A percentile compares a stretch with the other conserved stretches of the same genome.
Conservation (phyloP, 2,888 invertebrate genomes). For the Zygogramma bicolorata region DNA sequence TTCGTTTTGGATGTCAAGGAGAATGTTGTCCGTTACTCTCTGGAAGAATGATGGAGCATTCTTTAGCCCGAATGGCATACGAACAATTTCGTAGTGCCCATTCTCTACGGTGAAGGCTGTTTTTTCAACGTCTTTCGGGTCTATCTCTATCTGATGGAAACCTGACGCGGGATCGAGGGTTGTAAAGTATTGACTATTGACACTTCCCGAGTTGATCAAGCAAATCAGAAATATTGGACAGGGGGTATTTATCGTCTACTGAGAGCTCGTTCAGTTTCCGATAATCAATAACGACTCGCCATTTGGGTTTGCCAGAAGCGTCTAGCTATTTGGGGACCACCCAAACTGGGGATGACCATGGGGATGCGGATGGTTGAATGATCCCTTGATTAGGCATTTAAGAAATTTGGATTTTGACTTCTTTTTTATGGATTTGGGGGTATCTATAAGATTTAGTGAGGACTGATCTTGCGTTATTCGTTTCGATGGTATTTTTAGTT, state of each 20-base stretch:
- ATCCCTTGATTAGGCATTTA: conserved; percentile 33
- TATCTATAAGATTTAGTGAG: conserved; percentile 23
- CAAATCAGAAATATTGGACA: conserved; percentile 18
- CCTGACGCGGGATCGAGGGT: conserved; percentile 20
- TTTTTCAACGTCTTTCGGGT: conserved; percentile 9
- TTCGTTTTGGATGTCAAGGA: conserved; percentile 28
- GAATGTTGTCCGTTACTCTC: conserved; percentile 31
- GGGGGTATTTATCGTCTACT: conserved; percentile 4
- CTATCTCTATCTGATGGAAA: conserved; percentile 21
- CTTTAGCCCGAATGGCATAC: conserved; percentile 37
- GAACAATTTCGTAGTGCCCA: conserved; percentile 23
- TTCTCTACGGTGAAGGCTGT: conserved; percentile 20
- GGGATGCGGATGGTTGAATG: conserved; percentile 22
- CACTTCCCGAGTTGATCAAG: conserved; percentile 17
- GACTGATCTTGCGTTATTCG: background rate
- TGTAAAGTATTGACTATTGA: conserved; percentile 19
- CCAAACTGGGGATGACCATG: conserved; percentile 26
- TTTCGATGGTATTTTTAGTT: conserved; percentile 1
- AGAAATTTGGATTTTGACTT: conserved; percentile 22
- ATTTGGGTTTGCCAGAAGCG: conserved; percentile 15
- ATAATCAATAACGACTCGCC: conserved; percentile 11
- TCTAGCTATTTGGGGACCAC: conserved; percentile 18
- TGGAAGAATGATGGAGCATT: conserved; percentile 33
- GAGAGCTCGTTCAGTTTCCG: conserved; percentile 18
- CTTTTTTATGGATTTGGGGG: conserved; percentile 20